Evolutionary conservation across 1,140 invertebrate genomes (phyloP), one percentile per base, ranked within the genome.

Genomic region (Wiebesia pumilae): DNA sequence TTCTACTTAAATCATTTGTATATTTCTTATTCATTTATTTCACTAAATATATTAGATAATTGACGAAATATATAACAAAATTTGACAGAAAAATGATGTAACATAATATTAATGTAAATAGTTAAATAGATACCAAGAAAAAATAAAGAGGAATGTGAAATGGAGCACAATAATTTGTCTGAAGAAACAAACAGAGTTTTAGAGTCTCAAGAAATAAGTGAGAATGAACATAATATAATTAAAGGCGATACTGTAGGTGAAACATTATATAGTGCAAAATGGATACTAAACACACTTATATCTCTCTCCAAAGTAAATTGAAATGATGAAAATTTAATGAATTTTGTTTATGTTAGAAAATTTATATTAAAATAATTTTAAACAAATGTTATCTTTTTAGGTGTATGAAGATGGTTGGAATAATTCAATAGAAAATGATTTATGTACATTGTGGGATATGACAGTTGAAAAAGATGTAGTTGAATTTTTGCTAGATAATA

Each of bases 381-480:
- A n/a, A n/a, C n/a, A n/a, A n/a, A n/a, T n/a, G n/a, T n/a, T n/a
- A n/a, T n/a, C n/a, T n/a, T n/a, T 87, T 30, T 33, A 93, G 93
- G 77, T 92, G 43, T 81, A 94, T 27, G 93, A 95, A 88, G 92
- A 94, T 88, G 89, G 93, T 69, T 93, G 94, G 90, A 93, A 94
- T 65, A 92, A 95, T 78, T 90, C 94, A 10, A 90, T 96, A 35
- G 96, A 97, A 94, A 94, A 95, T 27, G 95, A 97, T 86, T 92
- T 97, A 10, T 97, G 96, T 89, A 95, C 95, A 35, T 90, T 97
- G 1, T 97, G 97, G 97, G 96, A 97, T 88, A 97, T 97, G 96
- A 96, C 96, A 19, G 91, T 95, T 0, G 95, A 97, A 86, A 94
- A 95, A 89, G 96, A 97, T 89, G 95, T 97, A 6, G 95, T 96